A percentile compares a stretch with the other conserved stretches of the same genome.
Evolutionary conservation across 2,797 vertebrate genomes (phyloP).

Genomic region (Neosilurus hyrtlii): DNA sequence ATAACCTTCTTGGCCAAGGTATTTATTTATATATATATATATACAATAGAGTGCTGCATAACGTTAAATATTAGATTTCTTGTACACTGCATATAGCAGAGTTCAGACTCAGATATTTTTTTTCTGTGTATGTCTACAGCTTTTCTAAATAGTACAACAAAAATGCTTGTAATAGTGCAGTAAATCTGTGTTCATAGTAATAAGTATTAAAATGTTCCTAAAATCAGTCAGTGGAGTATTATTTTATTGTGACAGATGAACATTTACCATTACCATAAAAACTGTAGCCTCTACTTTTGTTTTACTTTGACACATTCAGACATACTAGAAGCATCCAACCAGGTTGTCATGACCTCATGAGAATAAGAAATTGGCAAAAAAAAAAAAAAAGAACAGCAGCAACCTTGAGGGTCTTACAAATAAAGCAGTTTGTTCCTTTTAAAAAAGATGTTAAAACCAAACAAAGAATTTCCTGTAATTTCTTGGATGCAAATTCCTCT

Average conservation of each 20-base stretch:
- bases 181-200: neutral
- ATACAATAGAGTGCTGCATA: neutral
- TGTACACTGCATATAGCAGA: neutral
- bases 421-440: neutral
- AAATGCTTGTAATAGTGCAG: neutral
- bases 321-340: slow-evolving; percentile 54
- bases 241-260: neutral
- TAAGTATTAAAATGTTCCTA: neutral
- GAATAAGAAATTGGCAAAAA: slow-evolving; percentile 70
- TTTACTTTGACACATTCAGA: slow-evolving; percentile 63
- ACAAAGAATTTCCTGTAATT: slow-evolving; percentile 9
- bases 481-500: slow-evolving; percentile 7
- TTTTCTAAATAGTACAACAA: neutral
- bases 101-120: no score
- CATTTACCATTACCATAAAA: neutral
- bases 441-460: slow-evolving; percentile 35
- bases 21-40: no score
- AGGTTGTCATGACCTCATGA: slow-evolving; percentile 75
- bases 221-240: neutral
- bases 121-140: neutral
- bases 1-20: no score
- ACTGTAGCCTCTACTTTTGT: slow-evolving; percentile 34
- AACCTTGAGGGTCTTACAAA: slow-evolving; percentile 70
- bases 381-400: slow-evolving; percentile 50
- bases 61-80: neutral